Evolutionary conservation across 1,140 invertebrate genomes (phyloP).

Genomic region (Chelonus insularis): DNA sequence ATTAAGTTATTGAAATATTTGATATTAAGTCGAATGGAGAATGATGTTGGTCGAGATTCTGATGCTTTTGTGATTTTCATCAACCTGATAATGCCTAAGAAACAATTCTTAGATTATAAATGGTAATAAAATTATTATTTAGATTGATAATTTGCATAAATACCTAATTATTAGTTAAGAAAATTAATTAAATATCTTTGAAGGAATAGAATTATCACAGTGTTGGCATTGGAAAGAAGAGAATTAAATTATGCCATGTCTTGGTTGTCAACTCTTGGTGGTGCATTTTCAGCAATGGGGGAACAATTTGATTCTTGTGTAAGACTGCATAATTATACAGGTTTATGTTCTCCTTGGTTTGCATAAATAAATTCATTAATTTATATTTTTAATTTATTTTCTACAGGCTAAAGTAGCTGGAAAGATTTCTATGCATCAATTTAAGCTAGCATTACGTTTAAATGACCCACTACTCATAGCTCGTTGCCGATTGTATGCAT

Average conservation of each 20-base stretch:
- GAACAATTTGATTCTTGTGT: constrained; percentile 81
- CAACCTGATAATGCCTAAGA: constrained; percentile 56
- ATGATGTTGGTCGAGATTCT: neutral
- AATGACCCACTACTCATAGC: constrained; percentile 78
- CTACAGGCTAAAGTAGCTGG: constrained; percentile 81
- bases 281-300: constrained; percentile 90
- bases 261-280: constrained; percentile 94
- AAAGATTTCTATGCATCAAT: constrained; percentile 81
- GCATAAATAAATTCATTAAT: neutral
- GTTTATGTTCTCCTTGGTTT: constrained; percentile 14
- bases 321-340: constrained; percentile 48
- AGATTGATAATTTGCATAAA: constrained; percentile 1
- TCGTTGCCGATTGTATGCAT: constrained; percentile 81
- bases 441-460: constrained; percentile 75
- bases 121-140: constrained; percentile 59
- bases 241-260: constrained; percentile 86
- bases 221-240: constrained; percentile 65
- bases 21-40: neutral
- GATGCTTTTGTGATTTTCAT: constrained; percentile 39
- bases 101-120: constrained; percentile 68
- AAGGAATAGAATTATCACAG: constrained; percentile 52
- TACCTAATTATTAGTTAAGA: neutral
- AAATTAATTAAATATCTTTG: constrained; percentile 28
- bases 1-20: constrained; percentile 30
- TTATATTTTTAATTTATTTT: constrained; percentile 31